phyloP scores from a whole-genome alignment of 2,113 vertebrate genomes.

The Synodontis membranacea region DNA sequence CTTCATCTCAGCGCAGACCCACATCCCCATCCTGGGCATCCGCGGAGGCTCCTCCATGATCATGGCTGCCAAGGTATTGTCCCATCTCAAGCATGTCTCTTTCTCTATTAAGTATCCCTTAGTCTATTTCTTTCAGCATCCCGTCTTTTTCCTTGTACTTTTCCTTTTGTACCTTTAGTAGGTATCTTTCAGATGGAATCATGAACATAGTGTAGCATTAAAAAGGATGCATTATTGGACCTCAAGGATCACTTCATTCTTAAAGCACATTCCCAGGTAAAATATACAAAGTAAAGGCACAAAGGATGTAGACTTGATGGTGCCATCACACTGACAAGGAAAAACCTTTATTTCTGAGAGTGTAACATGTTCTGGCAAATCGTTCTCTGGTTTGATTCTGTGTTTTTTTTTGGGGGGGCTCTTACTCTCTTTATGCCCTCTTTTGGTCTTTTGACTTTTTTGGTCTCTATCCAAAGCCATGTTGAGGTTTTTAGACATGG shows the following conservation, averaged over 20 bases:
- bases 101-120: neutral
- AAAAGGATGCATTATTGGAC: neutral
- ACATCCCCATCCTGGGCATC: conserved; percentile 97
- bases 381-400: neutral
- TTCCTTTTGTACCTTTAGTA: neutral
- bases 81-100: neutral
- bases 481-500: neutral
- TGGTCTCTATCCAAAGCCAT: neutral
- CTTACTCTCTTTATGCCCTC: neutral
- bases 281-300: neutral
- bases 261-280: neutral
- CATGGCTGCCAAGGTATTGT: conserved; percentile 96
- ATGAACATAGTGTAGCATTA: neutral
- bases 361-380: neutral
- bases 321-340: neutral
- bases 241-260: neutral
- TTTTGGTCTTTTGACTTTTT: neutral
- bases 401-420: neutral
- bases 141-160: neutral
- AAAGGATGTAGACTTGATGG: neutral
- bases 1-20: conserved; percentile 98
- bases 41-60: conserved; percentile 98
- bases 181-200: neutral
- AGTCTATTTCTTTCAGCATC: neutral
- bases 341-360: neutral